Percentiles rank a stretch among this genome's conserved stretches.
Evolutionary conservation across 2,113 vertebrate genomes (phyloP).

Genomic region (Pachyramphus minor): DNA sequence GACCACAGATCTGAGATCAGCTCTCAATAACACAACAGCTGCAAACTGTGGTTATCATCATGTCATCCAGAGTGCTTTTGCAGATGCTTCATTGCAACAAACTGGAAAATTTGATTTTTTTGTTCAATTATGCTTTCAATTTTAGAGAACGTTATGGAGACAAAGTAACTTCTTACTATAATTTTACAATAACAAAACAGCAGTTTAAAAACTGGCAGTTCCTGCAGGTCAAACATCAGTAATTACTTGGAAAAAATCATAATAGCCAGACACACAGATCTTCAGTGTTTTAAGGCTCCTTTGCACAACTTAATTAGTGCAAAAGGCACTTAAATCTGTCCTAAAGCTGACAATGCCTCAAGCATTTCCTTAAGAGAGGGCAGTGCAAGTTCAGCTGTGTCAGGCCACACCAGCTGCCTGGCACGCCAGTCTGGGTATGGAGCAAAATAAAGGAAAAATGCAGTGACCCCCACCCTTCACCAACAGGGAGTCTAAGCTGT

Average conservation of each 20-base stretch:
- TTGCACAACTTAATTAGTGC: not conserved
- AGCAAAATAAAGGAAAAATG: not conserved
- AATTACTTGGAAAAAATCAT: not conserved
- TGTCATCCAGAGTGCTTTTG: constrained; percentile 3
- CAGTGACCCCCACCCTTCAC: not conserved
- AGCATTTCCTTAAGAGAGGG: constrained; percentile 20
- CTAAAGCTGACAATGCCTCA: constrained; percentile 8
- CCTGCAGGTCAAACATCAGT: not conserved
- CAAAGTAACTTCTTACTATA: constrained; percentile 6
- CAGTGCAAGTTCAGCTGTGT: constrained; percentile 7
- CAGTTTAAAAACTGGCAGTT: not conserved
- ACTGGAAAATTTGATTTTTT: constrained; percentile 41
- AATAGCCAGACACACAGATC: not conserved
- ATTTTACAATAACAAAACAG: constrained; percentile 18
- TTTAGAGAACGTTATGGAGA: not conserved
- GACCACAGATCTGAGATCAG: constrained; percentile 4
- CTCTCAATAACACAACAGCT: not conserved
- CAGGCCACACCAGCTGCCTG: constrained; percentile 1
- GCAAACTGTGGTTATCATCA: not conserved
- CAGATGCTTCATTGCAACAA: constrained; percentile 35
- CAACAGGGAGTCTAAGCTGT: not conserved
- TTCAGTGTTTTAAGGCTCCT: not conserved
- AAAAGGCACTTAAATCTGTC: constrained; percentile 26
- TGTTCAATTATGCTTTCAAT: constrained; percentile 27
- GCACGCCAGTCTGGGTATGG: fast-evolving